Evolutionary conservation across 2,113 vertebrate species (phyloP).

Genomic region (Rostratula benghalensis): DNA sequence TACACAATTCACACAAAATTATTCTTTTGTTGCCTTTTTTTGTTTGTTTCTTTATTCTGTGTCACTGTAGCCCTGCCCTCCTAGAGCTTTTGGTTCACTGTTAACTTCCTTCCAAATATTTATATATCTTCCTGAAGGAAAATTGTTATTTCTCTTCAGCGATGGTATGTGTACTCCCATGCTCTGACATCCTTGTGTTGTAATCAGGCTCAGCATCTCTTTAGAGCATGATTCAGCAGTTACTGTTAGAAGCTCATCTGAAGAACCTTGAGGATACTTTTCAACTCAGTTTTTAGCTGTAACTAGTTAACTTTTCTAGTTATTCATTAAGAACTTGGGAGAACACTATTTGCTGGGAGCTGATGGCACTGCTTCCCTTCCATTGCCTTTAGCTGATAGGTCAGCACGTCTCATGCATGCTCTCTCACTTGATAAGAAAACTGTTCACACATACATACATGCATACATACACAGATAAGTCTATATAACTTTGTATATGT

Average conservation of each 20-base stretch:
- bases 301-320: background rate
- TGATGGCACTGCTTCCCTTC: background rate
- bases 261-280: background rate
- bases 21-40: background rate
- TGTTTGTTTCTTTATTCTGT: background rate
- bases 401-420: background rate
- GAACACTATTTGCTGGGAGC: background rate
- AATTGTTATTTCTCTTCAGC: background rate
- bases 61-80: background rate
- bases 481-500: background rate
- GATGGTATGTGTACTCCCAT: background rate
- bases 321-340: background rate
- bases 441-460: background rate
- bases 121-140: background rate
- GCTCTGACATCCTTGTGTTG: background rate
- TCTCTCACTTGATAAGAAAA: background rate
- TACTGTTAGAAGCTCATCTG: background rate
- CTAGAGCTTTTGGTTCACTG: background rate
- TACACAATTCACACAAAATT: background rate
- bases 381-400: background rate
- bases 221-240: background rate
- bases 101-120: background rate
- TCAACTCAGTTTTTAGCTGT: background rate
- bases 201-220: background rate
- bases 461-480: background rate